phyloP scores from a whole-genome alignment of 2,113 vertebrate genomes.

The Mastomys natalensis region DNA sequence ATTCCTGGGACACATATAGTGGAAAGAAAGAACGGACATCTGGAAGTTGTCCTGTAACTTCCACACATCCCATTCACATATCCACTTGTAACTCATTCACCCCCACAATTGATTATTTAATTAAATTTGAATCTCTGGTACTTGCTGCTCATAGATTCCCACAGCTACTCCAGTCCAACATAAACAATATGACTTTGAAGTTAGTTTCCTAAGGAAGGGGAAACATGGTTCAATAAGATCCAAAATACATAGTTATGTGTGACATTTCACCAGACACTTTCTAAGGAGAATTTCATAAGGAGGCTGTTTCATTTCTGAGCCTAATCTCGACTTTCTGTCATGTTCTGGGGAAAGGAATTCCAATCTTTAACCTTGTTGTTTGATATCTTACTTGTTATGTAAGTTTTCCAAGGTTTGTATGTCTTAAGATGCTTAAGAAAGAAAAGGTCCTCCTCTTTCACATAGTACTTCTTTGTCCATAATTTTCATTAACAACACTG shows the following conservation, averaged over 20 bases:
- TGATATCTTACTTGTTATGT: not conserved
- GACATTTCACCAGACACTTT: not conserved
- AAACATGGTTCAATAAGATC: constrained; percentile 19
- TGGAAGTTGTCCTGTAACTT: not conserved
- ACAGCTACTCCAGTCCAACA: not conserved
- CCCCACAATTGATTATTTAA: not conserved
- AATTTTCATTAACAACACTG: constrained; percentile 19
- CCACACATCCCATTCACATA: not conserved
- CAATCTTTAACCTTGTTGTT: not conserved
- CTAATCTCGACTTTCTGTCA: constrained; percentile 16
- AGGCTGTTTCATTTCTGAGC: not conserved
- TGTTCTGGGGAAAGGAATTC: not conserved
- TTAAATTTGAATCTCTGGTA: not conserved
- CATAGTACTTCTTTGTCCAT: not conserved
- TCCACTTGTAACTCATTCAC: not conserved
- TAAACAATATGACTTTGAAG: constrained; percentile 18
- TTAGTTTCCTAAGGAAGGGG: constrained; percentile 10
- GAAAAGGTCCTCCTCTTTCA: constrained; percentile 17
- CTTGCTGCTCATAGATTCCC: not conserved
- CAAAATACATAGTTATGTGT: not conserved
- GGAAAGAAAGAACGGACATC: not conserved
- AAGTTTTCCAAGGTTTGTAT: constrained; percentile 40
- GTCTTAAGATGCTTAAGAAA: not conserved
- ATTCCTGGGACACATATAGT: no score
- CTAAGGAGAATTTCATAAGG: constrained; percentile 19